These are phyloP conservation scores for Papilio dardanus DNA, from an alignment of 1,140 invertebrate genomes.

Conservation along the genomic window DNA sequence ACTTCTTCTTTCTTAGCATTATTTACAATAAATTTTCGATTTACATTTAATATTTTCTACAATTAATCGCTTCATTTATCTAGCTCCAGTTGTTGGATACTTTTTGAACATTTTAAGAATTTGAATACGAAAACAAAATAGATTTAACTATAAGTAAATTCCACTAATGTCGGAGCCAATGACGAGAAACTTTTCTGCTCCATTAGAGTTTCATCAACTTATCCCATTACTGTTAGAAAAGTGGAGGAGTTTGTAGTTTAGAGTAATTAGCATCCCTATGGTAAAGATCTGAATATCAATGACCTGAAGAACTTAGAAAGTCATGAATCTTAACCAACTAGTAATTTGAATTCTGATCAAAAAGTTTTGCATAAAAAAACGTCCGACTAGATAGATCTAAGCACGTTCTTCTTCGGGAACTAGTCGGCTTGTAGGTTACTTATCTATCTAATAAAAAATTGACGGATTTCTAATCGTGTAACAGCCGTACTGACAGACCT, in stretches of 20 bases:
- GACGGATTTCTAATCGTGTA: too few species aligned
- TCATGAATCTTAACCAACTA: neutral
- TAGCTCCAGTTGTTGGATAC: neutral
- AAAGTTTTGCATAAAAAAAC: neutral
- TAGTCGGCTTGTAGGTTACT: too few species aligned
- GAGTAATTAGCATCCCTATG: conserved; percentile 29
- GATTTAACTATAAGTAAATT: conserved; percentile 17
- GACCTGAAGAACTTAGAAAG: neutral
- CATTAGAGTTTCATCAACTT: conserved; percentile 33
- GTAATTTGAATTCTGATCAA: neutral
- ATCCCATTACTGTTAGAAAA: conserved; percentile 34
- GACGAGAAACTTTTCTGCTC: conserved; percentile 29
- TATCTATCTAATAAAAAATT: too few species aligned
- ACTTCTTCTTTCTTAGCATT: too few species aligned
- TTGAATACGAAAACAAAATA: conserved; percentile 12
- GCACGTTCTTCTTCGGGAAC: too few species aligned
- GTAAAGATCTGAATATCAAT: conserved; percentile 21
- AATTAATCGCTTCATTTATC: too few species aligned
- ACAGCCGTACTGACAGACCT: too few species aligned
- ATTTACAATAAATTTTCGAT: too few species aligned
- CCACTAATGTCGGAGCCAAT: conserved; percentile 25
- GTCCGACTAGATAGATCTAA: neutral
- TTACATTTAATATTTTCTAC: neutral
- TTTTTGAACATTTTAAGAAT: neutral
- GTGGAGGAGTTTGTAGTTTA: conserved; percentile 29